These are phyloP conservation scores for Sprattus sprattus DNA, from an alignment of 2,113 vertebrate species.

Conservation along the genomic window DNA sequence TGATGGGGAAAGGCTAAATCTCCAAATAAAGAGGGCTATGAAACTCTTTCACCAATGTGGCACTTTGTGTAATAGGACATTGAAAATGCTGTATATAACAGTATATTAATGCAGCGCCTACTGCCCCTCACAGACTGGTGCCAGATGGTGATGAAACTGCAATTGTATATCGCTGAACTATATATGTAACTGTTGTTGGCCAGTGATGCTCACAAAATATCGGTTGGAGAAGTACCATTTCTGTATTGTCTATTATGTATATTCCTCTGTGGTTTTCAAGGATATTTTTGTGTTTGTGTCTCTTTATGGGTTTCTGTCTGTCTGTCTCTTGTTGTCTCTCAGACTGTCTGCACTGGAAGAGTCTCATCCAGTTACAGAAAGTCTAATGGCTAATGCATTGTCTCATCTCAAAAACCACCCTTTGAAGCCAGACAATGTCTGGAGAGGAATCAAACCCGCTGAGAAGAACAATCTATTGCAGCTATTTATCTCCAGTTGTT, in stretches of 20 bases:
- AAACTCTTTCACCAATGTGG: slow-evolving; percentile 13
- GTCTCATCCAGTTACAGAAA: slow-evolving; percentile 10
- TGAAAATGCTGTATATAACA: neutral
- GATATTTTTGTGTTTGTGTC: neutral
- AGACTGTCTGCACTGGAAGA: neutral
- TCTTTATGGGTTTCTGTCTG: neutral
- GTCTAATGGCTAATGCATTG: slow-evolving; percentile 10
- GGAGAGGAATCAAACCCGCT: slow-evolving; percentile 27
- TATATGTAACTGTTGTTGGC: neutral
- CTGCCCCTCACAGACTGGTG: neutral
- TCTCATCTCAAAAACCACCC: slow-evolving; percentile 20
- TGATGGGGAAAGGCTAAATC: slow-evolving; percentile 39
- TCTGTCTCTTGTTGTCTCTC: neutral
- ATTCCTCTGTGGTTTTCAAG: neutral
- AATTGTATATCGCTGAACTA: neutral
- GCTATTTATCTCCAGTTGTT: slow-evolving; percentile 14
- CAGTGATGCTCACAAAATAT: neutral
- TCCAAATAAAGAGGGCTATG: slow-evolving; percentile 33
- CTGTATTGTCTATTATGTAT: neutral
- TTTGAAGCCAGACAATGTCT: slow-evolving; percentile 20
- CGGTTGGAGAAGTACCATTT: neutral
- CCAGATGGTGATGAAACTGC: neutral
- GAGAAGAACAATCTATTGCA: neutral
- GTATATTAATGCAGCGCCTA: neutral
- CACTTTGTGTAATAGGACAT: neutral